A percentile compares a stretch with the other conserved stretches of the same genome.
These are phyloP conservation scores for Rhincodon typus DNA, from an alignment of 2,797 vertebrate genomes.

Conservation along the genomic window DNA sequence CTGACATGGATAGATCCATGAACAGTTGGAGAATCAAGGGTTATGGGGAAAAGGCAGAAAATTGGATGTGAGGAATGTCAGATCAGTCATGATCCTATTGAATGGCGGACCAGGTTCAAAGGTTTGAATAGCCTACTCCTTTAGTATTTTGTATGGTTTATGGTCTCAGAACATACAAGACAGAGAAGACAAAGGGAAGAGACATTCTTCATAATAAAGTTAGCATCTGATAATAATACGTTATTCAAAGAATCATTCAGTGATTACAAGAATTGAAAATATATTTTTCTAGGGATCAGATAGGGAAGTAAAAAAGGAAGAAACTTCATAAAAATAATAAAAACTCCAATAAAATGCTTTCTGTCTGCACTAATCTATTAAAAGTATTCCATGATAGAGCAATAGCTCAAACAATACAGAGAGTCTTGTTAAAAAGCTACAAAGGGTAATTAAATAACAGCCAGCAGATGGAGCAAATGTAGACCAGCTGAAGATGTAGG, in stretches of 20 bases:
- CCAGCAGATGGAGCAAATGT: slow-evolving; percentile 7
- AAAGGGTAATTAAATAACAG: neutral
- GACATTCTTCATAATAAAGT: neutral
- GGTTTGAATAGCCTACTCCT: too few relatives aligned
- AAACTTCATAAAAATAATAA: neutral
- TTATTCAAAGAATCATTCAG: neutral
- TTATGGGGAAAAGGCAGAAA: too few relatives aligned
- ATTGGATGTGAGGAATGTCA: too few relatives aligned
- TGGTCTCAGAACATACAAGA: neutral
- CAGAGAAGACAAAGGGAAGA: neutral
- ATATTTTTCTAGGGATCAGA: neutral
- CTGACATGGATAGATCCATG: too few relatives aligned
- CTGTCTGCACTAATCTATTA: neutral
- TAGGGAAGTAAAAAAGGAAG: neutral
- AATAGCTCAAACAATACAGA: neutral
- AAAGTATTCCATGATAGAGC: neutral
- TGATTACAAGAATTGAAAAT: neutral
- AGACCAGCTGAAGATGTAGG: neutral
- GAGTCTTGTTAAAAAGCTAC: neutral
- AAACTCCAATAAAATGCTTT: neutral
- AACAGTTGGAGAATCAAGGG: too few relatives aligned
- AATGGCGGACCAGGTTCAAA: too few relatives aligned
- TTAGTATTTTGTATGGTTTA: too few relatives aligned
- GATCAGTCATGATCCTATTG: too few relatives aligned
- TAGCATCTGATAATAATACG: neutral